These are phyloP conservation scores for Hirtodrosophila confusa DNA, from an alignment of 2,888 invertebrate genomes.

Conservation along the genomic window DNA sequence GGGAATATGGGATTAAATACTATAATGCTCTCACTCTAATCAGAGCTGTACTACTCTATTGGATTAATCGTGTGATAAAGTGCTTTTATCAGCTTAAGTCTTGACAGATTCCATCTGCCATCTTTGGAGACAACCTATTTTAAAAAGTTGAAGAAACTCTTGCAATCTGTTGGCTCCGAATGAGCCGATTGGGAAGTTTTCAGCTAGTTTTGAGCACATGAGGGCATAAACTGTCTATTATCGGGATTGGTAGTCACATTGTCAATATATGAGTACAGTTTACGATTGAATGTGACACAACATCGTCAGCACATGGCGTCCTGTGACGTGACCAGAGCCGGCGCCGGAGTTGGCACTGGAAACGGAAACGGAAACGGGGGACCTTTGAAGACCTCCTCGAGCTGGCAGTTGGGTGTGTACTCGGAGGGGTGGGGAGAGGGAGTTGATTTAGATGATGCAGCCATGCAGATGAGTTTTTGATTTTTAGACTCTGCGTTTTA, in stretches of 20 bases:
- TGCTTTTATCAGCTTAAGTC: no score
- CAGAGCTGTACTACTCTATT: no score
- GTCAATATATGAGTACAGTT: conserved; percentile 4
- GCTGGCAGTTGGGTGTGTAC: not conserved
- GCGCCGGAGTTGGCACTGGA: conserved; percentile 1
- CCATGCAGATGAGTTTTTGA: conserved; percentile 65
- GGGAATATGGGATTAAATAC: no score
- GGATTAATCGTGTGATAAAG: no score
- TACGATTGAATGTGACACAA: conserved; percentile 14
- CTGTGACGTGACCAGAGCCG: conserved; percentile 37
- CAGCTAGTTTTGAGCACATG: no score
- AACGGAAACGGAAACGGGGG: conserved; percentile 10
- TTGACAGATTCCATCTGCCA: no score
- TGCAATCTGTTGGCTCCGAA: no score
- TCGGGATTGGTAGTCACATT: conserved; percentile 26
- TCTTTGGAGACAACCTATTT: no score
- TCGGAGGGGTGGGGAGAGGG: not conserved
- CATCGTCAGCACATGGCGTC: conserved; percentile 22
- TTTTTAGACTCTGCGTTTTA: conserved; percentile 60
- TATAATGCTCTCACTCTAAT: no score
- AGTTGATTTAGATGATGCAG: conserved; percentile 72
- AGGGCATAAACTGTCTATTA: conserved; percentile 1
- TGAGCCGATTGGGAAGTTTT: no score
- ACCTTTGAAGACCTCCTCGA: conserved; percentile 8
- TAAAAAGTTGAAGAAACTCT: no score